These are phyloP conservation scores for Timandra comae DNA, from an alignment of 2,888 invertebrate species.

Conservation along the genomic window DNA sequence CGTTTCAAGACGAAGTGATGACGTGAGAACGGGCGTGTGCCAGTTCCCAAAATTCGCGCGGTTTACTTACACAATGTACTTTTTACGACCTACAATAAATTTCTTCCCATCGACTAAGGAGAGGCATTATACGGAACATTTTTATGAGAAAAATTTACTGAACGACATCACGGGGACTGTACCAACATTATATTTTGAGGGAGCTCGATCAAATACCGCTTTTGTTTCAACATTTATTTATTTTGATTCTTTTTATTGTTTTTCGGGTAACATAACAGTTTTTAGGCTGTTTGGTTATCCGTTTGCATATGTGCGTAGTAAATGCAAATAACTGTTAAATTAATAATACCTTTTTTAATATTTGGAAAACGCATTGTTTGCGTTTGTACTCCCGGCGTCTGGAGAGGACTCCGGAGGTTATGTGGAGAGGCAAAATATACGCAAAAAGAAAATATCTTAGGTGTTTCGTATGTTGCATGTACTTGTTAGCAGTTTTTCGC, in stretches of 20 bases:
- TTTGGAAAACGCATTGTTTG: too few species aligned
- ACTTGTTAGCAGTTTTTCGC: too few species aligned
- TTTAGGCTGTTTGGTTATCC: too few species aligned
- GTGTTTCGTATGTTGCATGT: too few species aligned
- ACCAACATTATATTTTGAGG: background rate
- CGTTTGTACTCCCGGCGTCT: too few species aligned
- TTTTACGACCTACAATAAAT: constrained; percentile 61
- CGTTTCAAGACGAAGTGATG: constrained; percentile 37
- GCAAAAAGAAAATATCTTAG: too few species aligned
- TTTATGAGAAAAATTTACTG: constrained; percentile 51
- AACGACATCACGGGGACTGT: constrained; percentile 26
- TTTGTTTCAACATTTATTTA: background rate
- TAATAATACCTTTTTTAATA: too few species aligned
- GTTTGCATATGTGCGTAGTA: too few species aligned
- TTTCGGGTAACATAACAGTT: too few species aligned
- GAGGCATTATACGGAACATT: constrained; percentile 44
- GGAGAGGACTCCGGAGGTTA: too few species aligned
- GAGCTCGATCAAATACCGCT: background rate
- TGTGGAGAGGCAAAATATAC: too few species aligned
- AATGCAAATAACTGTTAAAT: too few species aligned
- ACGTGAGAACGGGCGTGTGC: constrained; percentile 39
- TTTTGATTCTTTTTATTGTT: background rate
- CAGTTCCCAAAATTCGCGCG: constrained; percentile 38
- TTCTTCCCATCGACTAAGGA: constrained; percentile 52
- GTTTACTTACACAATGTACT: constrained; percentile 48